Evolutionary conservation across 2,113 vertebrate species (phyloP).

Genomic region (Otus sunia): DNA sequence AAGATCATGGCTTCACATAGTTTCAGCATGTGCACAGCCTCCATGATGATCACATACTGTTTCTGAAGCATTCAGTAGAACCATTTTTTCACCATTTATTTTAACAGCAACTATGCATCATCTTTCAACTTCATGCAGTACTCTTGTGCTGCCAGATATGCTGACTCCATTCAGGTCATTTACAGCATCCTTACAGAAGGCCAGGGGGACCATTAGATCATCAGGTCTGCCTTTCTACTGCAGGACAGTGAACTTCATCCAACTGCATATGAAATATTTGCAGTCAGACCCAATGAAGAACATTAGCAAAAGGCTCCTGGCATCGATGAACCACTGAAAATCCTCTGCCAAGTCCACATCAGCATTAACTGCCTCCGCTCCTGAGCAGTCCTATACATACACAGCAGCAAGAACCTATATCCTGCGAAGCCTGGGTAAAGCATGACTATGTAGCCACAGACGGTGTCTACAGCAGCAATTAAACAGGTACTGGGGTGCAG

Average conservation of each 20-base stretch:
- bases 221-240: constrained; percentile 42
- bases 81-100: background rate
- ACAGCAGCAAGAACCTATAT: background rate
- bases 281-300: constrained; percentile 16
- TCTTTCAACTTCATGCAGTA: background rate
- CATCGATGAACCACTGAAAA: constrained; percentile 16
- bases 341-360: constrained; percentile 32
- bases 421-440: background rate
- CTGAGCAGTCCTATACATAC: background rate
- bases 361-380: constrained; percentile 4
- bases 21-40: background rate
- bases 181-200: constrained; percentile 34
- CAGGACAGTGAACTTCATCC: constrained; percentile 45
- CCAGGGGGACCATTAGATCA: constrained; percentile 54
- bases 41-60: background rate
- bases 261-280: constrained; percentile 28
- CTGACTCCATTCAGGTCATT: constrained; percentile 33
- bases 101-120: constrained; percentile 18
- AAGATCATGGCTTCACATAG: background rate
- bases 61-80: background rate
- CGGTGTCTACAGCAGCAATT: background rate
- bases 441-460: background rate
- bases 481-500: background rate
- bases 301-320: constrained; percentile 48
- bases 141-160: constrained; percentile 22